Evolutionary conservation across 2,113 vertebrate species (phyloP).

Genomic region (Rattus norvegicus): DNA sequence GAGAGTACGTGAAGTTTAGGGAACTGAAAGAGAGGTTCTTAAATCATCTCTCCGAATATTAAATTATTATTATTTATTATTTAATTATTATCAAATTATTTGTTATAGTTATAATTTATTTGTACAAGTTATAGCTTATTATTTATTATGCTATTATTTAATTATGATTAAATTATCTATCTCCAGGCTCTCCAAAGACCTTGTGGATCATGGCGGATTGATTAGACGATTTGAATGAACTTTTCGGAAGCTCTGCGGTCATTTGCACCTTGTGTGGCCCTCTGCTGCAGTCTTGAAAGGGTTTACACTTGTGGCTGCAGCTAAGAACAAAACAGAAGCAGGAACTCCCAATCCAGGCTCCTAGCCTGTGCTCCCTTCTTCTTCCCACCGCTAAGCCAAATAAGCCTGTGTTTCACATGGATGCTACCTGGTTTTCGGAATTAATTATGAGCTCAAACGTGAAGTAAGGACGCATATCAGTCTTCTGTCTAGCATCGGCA

Average conservation of each 20-base stretch:
- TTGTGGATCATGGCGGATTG: background rate
- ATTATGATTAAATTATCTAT: no score
- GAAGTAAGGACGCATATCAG: background rate
- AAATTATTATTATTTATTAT: no score
- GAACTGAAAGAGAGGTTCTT: background rate
- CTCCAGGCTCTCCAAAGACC: background rate
- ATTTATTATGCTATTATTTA: no score
- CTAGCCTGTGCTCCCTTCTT: background rate
- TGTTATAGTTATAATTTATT: no score
- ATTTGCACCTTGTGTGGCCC: background rate
- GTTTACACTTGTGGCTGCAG: background rate
- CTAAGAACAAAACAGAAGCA: background rate
- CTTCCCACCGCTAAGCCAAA: background rate
- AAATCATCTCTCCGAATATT: background rate
- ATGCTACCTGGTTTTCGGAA: background rate
- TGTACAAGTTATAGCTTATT: no score
- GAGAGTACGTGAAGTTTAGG: background rate
- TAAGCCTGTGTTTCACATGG: background rate
- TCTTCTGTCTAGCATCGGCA: background rate
- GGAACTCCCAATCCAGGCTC: background rate
- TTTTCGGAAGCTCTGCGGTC: background rate
- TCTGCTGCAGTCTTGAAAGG: background rate
- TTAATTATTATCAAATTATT: no score
- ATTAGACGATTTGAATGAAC: background rate
- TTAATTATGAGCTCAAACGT: constrained; percentile 34